Percentiles rank a stretch among this genome's conserved stretches.
Evolutionary conservation across 2,888 invertebrate genomes (phyloP).

Genomic region (Standfussiana lucernea): DNA sequence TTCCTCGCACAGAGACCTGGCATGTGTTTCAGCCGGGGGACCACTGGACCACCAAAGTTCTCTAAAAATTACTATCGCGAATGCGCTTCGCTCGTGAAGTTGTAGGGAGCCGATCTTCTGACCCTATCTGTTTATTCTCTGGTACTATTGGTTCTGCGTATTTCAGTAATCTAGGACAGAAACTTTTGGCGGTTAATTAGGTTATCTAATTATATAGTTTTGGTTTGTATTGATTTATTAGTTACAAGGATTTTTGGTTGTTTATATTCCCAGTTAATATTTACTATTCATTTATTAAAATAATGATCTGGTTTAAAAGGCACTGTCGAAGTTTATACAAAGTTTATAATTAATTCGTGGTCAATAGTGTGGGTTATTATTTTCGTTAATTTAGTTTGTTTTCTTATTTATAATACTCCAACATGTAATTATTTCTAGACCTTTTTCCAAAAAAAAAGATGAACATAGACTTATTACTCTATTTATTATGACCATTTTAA

Average conservation of each 20-base stretch:
- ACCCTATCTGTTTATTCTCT: not conserved
- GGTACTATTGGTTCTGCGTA: not conserved
- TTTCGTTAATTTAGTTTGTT: no score
- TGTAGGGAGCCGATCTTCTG: not conserved
- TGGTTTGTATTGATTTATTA: slow-evolving; percentile 12
- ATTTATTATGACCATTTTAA: not conserved
- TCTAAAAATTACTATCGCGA: not conserved
- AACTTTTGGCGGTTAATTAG: slow-evolving; percentile 27
- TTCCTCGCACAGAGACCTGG: no score
- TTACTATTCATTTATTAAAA: not conserved
- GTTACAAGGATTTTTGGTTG: not conserved
- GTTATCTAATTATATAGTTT: slow-evolving; percentile 25
- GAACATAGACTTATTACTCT: no score
- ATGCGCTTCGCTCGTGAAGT: not conserved
- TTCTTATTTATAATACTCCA: no score
- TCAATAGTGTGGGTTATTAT: no score
- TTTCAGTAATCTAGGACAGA: slow-evolving; percentile 11
- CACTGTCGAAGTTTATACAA: no score
- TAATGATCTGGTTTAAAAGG: no score
- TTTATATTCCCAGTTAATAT: not conserved
- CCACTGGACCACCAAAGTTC: not conserved
- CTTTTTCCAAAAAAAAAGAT: no score
- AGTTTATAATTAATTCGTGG: no score
- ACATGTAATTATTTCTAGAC: no score
- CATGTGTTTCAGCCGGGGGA: no score